Evolutionary conservation across 1,140 invertebrate species (phyloP), one percentile per base, ranked within the genome.

Genomic region (Drosophila ficusphila): DNA sequence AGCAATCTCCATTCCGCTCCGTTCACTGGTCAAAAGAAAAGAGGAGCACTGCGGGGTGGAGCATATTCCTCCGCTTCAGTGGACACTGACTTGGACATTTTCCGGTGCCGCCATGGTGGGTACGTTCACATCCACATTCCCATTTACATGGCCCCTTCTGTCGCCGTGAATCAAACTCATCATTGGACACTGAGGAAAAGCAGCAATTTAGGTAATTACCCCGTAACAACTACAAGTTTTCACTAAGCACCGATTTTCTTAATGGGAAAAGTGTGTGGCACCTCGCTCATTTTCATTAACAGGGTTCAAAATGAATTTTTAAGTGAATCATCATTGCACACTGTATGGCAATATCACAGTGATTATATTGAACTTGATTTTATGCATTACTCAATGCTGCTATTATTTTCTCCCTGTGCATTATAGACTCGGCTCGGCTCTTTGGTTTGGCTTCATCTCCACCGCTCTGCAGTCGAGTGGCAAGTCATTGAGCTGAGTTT

Each of bases 401-500:
- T 8, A 7, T n/a, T 6, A 21, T 25, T 57, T 53, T 6, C 29
- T 19, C 23, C 5, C 38, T 7, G 54, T 64, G 53, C 19, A 60
- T 9, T 21, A 34, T 44, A 27, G 60, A 42, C 60, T 44, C 21
- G 38, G 9, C 39, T 19, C 16, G 19, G 16, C 60, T 64, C 29
- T 60, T 16, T 14, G 18, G 7, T 6, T 14, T 19, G n/a, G 5
- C 42, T 39, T 36, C 47, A 51, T 19, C 46, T 21, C 9, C 11
- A 16, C 19, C 8, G 27, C 41, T 31, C 31, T 18, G 25, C 4
- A 19, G 21, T 3, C 36, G 14, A 34, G 46, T 48, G 33, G 41
- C 34, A 73, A 85, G 79, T 85, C 79, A 86, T 81, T 85, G 82
- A 60, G 81, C 82, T 76, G 62, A 73, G 76, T 81, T 64, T 76